Conservation (phyloP, 2,888 invertebrate genomes). For the Pollenia angustigena region DNA sequence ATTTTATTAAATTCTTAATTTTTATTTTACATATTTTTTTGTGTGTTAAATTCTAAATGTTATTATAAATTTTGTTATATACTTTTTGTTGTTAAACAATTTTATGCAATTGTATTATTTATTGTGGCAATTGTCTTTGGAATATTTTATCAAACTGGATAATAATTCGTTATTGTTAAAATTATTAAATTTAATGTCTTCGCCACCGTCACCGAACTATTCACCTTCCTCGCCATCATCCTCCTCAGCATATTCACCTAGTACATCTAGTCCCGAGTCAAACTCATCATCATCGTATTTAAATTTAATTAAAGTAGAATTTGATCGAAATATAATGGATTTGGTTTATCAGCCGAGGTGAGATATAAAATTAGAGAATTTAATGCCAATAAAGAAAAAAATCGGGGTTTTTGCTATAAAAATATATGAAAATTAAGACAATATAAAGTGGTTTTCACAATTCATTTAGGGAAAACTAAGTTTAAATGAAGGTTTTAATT, state of each 20-base stretch:
- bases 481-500: no score
- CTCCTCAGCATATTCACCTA: conserved; percentile 58
- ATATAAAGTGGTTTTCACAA: no score
- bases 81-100: neutral
- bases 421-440: no score
- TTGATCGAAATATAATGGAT: conserved; percentile 83
- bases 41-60: neutral
- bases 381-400: no score
- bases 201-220: conserved; percentile 54
- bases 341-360: conserved; percentile 81
- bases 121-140: conserved; percentile 22
- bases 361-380: neutral
- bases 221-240: conserved; percentile 56
- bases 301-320: conserved; percentile 80
- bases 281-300: conserved; percentile 41
- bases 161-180: conserved; percentile 69
- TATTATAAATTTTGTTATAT: neutral
- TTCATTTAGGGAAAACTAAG: no score
- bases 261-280: conserved; percentile 58
- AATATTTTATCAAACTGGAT: conserved; percentile 70
- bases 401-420: no score
- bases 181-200: conserved; percentile 72
- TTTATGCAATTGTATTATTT: neutral
- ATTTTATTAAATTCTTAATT: conserved; percentile 11
- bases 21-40: neutral